Conservation (phyloP, 2,797 vertebrate genomes). For the Anas acuta region DNA sequence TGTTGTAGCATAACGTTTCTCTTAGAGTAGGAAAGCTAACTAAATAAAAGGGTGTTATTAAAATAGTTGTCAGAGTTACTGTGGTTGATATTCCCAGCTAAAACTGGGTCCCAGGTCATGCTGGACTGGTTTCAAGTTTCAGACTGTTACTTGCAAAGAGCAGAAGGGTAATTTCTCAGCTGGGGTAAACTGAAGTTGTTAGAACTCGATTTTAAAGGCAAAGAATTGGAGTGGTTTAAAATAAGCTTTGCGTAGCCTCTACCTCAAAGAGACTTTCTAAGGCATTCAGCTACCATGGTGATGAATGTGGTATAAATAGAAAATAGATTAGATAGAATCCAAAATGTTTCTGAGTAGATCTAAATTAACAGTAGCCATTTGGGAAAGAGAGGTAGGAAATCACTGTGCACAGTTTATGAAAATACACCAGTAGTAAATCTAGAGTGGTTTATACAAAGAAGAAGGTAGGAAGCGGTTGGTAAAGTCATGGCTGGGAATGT, state of each 20-base stretch:
- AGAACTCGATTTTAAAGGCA: constrained; percentile 54
- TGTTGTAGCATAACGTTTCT: background rate
- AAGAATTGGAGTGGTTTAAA: constrained; percentile 53
- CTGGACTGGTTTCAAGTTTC: constrained; percentile 41
- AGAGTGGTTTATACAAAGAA: background rate
- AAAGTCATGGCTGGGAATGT: background rate
- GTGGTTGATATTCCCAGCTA: background rate
- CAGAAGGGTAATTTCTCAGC: constrained; percentile 22
- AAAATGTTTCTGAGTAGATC: constrained; percentile 41
- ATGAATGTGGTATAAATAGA: constrained; percentile 67
- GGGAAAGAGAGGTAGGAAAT: constrained; percentile 37
- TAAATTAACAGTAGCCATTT: constrained; percentile 48
- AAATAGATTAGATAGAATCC: constrained; percentile 57
- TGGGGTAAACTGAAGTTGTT: constrained; percentile 1
- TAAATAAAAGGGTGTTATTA: background rate
- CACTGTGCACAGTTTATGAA: constrained; percentile 34
- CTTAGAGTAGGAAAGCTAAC: background rate
- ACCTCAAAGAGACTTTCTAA: constrained; percentile 57
- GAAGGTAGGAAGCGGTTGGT: background rate
- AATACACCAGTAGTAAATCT: constrained; percentile 40
- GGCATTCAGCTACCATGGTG: constrained; percentile 72
- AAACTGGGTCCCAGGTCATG: background rate
- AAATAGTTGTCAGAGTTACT: background rate
- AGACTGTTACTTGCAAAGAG: background rate
- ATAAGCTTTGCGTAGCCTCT: constrained; percentile 51